These are phyloP conservation scores for Virgularia gustaviana DNA, from an alignment of 92 coral and sea anemone genomes.

Conservation along the genomic window DNA sequence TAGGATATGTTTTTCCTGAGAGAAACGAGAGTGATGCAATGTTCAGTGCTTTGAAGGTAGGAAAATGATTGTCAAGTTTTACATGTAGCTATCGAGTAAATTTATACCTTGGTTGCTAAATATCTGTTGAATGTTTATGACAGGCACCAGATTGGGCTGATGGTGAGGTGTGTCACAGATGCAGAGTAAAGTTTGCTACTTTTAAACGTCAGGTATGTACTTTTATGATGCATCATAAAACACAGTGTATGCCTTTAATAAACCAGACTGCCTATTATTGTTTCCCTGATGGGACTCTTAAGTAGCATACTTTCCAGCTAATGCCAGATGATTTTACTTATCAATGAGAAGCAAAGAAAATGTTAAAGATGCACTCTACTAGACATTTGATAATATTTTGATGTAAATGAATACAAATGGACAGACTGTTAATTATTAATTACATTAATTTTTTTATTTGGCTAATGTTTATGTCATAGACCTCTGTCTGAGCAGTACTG, in stretches of 20 bases:
- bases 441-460: too few species aligned
- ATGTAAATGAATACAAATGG: too few species aligned
- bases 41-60: constrained; percentile 89
- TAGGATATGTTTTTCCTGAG: constrained; percentile 82
- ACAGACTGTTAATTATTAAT: too few species aligned
- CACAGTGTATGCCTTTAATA: too few species aligned
- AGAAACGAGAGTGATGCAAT: constrained; percentile 92
- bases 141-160: constrained; percentile 99
- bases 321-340: background rate
- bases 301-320: background rate
- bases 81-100: background rate
- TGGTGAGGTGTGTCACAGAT: constrained; percentile 96
- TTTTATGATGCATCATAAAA: background rate
- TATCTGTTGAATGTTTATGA: background rate
- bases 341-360: too few species aligned
- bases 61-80: constrained; percentile 17
- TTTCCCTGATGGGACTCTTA: background rate
- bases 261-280: background rate
- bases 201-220: constrained; percentile 85
- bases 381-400: too few species aligned
- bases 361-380: too few species aligned
- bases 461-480: too few species aligned
- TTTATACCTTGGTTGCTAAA: background rate
- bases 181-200: constrained; percentile 92
- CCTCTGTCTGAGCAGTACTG: too few species aligned